These are phyloP conservation scores for Mus pahari DNA, from an alignment of 2,113 vertebrate genomes.

Conservation along the genomic window DNA sequence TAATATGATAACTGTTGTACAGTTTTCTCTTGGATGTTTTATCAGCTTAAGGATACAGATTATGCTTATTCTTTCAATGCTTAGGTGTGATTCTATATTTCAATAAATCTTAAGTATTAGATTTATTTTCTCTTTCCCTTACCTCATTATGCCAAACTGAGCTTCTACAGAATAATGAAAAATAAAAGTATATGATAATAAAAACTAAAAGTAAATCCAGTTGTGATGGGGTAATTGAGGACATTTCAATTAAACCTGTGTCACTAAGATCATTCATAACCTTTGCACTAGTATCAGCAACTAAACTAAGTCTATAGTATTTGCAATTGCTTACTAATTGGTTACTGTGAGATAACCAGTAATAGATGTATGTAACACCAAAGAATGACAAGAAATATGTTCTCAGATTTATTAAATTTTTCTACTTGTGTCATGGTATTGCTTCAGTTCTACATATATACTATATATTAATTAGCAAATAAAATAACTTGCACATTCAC, in stretches of 20 bases:
- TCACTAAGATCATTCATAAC: background rate
- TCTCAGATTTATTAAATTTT: conserved; percentile 73
- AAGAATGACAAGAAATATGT: conserved; percentile 79
- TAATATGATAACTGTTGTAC: background rate
- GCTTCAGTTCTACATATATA: conserved; percentile 70
- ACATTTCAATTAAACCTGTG: background rate
- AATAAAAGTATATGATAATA: background rate
- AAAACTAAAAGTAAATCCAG: conserved; percentile 40
- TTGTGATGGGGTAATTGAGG: conserved; percentile 69
- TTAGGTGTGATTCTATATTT: background rate
- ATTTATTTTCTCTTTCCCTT: background rate
- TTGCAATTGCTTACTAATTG: conserved; percentile 57
- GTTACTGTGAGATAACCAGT: conserved; percentile 57
- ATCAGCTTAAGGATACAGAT: background rate
- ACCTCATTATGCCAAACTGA: background rate
- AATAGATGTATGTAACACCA: conserved; percentile 70
- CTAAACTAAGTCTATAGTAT: conserved; percentile 64
- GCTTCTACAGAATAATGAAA: background rate
- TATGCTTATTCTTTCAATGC: background rate
- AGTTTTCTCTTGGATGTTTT: conserved; percentile 9
- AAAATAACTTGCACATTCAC: conserved; percentile 73
- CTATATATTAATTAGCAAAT: conserved; percentile 78
- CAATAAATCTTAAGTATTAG: background rate
- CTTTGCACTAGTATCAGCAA: conserved; percentile 63
- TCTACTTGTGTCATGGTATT: conserved; percentile 63